Evolutionary conservation across 2,797 vertebrate species (phyloP).

Genomic region (Anisognathus igniventris): DNA sequence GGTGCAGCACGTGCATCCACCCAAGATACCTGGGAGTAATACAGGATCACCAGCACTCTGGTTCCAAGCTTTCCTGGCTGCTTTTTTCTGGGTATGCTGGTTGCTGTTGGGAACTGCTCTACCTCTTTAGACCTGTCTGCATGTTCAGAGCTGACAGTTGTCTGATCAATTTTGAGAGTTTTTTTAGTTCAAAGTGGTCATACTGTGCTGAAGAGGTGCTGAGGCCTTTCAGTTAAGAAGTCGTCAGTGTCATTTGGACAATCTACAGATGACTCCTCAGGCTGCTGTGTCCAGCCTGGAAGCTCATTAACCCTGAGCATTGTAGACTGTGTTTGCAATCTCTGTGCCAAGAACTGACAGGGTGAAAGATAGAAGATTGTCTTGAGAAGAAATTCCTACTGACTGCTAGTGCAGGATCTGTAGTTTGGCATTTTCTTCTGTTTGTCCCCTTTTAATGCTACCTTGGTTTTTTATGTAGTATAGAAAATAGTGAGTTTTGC

Average conservation of each 20-base stretch:
- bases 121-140: background rate
- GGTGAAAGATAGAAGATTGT: background rate
- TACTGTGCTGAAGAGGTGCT: background rate
- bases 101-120: background rate
- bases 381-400: background rate
- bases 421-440: background rate
- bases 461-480: background rate
- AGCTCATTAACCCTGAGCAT: background rate
- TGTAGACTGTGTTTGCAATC: background rate
- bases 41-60: background rate
- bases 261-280: background rate
- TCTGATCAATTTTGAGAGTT: background rate
- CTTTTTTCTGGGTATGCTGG: background rate
- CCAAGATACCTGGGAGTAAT: background rate
- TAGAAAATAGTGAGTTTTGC: background rate
- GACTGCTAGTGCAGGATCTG: background rate
- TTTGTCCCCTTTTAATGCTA: background rate
- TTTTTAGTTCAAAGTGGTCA: background rate
- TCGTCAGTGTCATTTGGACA: background rate
- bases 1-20: background rate
- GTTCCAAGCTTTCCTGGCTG: background rate
- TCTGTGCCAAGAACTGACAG: background rate
- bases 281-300: background rate
- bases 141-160: background rate
- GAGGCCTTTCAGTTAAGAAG: background rate